Evolutionary conservation across 2,797 vertebrate species (phyloP), one percentile per base, ranked within the genome.

Genomic region (Sebastes alutus): DNA sequence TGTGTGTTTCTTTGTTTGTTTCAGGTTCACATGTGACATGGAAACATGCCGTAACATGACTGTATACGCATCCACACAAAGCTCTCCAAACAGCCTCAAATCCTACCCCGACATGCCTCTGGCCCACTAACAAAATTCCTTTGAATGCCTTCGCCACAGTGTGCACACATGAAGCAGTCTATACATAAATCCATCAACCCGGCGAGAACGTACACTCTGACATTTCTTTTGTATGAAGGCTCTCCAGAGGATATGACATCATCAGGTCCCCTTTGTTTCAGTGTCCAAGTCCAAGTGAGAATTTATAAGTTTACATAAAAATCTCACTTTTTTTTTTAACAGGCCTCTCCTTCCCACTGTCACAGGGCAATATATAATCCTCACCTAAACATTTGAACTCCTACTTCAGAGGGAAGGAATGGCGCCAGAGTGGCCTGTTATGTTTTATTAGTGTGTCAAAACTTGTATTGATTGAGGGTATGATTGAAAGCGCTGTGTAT

Each of bases 391-490:
- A 88, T 92, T 86, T 93, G 89, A 93, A 88, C 75, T 82, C 52
- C 27, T 30, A 76, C 80, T 83, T 87, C 88, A 85, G 80, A 90
- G 82, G 49, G 62, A 85, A 75, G 87, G 68, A 78, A 14, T 13
- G 75, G 84, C 73, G 81, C 86, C 90, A 78, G 65, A 73, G 69
- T 13, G 71, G 77, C 80, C 87, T 63, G 72, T 77, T 82, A 22
- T 79, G 84, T 90, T 93, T 91, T 89, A 94, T 90, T 85, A 86
- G 62, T 10, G 75, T 93, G 93, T 93, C 92, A 92, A 71, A 93
- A 85, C 70, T 70, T 12, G 66, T 89, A 92, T 87, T 88, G 90
- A 93, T 89, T 84, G 78, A 81, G 46, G 35, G 70, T 1, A 30
- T 87, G 92, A 92, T 83, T 88, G 86, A 89, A 84, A 76, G 87